phyloP scores from a whole-genome alignment of 2,888 invertebrate genomes.

The Spodoptera littoralis region DNA sequence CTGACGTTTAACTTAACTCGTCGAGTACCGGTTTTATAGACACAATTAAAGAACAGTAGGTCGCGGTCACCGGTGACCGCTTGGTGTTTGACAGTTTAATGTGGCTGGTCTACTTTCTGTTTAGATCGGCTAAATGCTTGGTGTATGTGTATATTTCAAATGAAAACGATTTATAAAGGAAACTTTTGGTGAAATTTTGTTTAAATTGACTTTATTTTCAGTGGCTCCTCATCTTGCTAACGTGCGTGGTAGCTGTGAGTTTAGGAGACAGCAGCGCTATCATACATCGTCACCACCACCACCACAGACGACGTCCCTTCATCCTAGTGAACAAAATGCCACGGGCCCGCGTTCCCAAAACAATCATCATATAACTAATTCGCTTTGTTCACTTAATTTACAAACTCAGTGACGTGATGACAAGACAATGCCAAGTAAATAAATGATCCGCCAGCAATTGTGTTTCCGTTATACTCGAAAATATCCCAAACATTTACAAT shows the following conservation, averaged over 20 bases:
- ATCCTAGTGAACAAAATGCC: conserved; percentile 43
- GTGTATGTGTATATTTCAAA: too few relatives aligned
- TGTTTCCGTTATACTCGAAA: neutral
- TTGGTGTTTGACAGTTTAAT: too few relatives aligned
- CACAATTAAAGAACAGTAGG: too few relatives aligned
- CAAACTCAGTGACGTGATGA: neutral
- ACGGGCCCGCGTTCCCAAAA: conserved; percentile 27
- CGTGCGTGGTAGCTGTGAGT: conserved; percentile 42
- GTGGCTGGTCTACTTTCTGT: too few relatives aligned
- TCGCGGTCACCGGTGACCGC: too few relatives aligned
- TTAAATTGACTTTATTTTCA: conserved; percentile 30
- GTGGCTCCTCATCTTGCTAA: conserved; percentile 60
- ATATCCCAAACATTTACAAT: conserved; percentile 1
- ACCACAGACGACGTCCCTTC: conserved; percentile 40
- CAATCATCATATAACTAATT: conserved; percentile 17
- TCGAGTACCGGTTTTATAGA: too few relatives aligned
- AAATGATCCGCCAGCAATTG: conserved; percentile 15
- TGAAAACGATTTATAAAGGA: too few relatives aligned
- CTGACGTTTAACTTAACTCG: too few relatives aligned
- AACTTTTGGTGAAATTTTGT: too few relatives aligned
- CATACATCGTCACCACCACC: conserved; percentile 28
- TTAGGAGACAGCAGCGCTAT: conserved; percentile 19
- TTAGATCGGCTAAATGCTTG: too few relatives aligned
- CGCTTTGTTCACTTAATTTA: neutral
- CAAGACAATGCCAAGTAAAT: conserved; percentile 15